These are phyloP conservation scores for Microctenopoma steveboyesi DNA, from an alignment of 2,797 vertebrate species.

Conservation along the genomic window DNA sequence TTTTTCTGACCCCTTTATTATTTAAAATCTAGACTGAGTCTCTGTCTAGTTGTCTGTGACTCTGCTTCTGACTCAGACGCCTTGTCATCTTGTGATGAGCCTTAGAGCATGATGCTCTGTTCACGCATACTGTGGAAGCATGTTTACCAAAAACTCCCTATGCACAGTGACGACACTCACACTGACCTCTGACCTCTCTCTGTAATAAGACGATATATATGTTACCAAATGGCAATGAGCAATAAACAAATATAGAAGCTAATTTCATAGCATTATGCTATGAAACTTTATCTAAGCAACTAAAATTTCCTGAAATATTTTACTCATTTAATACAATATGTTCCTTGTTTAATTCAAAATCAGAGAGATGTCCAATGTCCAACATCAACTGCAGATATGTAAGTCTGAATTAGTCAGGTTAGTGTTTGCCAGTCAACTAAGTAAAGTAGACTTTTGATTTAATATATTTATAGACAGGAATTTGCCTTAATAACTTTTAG, in stretches of 20 bases:
- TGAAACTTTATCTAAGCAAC: too few species aligned
- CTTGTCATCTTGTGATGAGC: slow-evolving; percentile 3
- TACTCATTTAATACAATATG: too few species aligned
- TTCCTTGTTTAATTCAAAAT: too few species aligned
- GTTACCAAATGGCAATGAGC: neutral
- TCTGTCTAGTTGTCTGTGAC: slow-evolving; percentile 4
- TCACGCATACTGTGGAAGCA: neutral
- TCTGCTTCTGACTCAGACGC: slow-evolving; percentile 28
- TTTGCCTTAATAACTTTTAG: neutral
- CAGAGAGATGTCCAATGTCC: too few species aligned
- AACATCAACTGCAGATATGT: too few species aligned
- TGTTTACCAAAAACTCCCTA: slow-evolving; percentile 11
- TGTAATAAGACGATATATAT: neutral
- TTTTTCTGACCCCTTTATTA: slow-evolving; percentile 10
- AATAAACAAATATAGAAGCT: neutral
- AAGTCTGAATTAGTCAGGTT: too few species aligned
- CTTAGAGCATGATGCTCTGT: neutral
- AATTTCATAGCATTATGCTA: neutral
- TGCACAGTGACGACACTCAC: neutral
- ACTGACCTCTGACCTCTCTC: slow-evolving; percentile 9
- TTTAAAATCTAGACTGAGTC: slow-evolving; percentile 12
- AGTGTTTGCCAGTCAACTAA: too few species aligned
- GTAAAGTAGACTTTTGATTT: neutral
- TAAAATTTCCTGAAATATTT: too few species aligned
- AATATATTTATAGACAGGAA: neutral